A percentile compares a stretch with the other conserved stretches of the same genome.
phyloP scores from a whole-genome alignment of 2,888 invertebrate species.

The Rhingia campestris region DNA sequence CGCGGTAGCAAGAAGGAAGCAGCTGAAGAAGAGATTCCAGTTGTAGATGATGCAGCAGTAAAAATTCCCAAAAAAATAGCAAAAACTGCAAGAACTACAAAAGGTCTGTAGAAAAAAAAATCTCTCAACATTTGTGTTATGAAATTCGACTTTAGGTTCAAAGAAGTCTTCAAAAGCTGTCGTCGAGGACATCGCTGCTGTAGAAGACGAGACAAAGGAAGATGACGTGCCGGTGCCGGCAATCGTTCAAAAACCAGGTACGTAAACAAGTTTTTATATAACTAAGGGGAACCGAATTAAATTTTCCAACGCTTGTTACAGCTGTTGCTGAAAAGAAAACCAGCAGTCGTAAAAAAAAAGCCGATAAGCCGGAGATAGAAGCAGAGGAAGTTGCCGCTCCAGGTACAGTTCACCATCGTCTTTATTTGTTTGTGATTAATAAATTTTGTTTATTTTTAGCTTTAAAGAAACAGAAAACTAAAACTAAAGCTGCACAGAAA shows the following conservation, averaged over 20 bases:
- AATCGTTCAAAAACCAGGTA: conserved; percentile 41
- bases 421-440: background rate
- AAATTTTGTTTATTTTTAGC: conserved; percentile 24
- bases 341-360: conserved; percentile 44
- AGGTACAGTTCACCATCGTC: conserved; percentile 23
- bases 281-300: background rate
- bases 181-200: conserved; percentile 9
- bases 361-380: conserved; percentile 41
- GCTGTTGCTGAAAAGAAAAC: conserved; percentile 49
- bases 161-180: conserved; percentile 33
- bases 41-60: conserved; percentile 33
- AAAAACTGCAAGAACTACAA: conserved; percentile 48
- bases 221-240: conserved; percentile 26
- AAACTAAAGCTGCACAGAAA: conserved; percentile 65
- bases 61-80: conserved; percentile 45
- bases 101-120: conserved; percentile 20
- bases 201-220: conserved; percentile 16
- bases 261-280: background rate
- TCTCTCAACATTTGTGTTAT: background rate
- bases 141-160: conserved; percentile 7
- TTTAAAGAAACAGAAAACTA: conserved; percentile 56
- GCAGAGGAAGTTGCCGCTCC: conserved; percentile 35
- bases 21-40: conserved; percentile 25
- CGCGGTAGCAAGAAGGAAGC: conserved; percentile 50
- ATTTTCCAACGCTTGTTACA: conserved; percentile 7